phyloP scores from a whole-genome alignment of 2,113 vertebrate genomes.

The Elaphurus davidianus region DNA sequence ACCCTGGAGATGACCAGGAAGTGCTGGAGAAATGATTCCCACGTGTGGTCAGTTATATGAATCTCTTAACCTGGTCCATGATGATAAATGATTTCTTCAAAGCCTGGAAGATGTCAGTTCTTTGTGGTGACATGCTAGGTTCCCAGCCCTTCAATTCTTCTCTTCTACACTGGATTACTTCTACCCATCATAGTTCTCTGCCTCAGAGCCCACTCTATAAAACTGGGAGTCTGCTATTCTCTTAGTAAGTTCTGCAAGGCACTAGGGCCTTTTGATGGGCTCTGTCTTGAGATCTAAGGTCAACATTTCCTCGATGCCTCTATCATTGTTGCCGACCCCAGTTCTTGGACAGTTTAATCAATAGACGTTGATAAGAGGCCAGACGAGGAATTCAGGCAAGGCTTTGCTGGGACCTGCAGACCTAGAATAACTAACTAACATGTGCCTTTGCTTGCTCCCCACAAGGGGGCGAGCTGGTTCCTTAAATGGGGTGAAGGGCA shows the following conservation, averaged over 20 bases:
- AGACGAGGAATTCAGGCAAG: not conserved
- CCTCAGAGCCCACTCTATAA: not conserved
- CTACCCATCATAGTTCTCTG: not conserved
- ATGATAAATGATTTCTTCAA: not conserved
- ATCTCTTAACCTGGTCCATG: not conserved
- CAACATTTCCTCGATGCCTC: not conserved
- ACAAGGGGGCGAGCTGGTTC: not conserved
- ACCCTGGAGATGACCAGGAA: not conserved
- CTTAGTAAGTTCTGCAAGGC: not conserved
- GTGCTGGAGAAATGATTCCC: not conserved
- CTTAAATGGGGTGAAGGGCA: not conserved
- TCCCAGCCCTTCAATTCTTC: not conserved
- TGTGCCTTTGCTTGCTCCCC: not conserved
- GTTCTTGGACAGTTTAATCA: not conserved
- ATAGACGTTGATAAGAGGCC: not conserved
- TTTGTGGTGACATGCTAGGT: not conserved
- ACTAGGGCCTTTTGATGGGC: not conserved
- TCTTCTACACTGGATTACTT: not conserved
- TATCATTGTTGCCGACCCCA: rapidly evolving
- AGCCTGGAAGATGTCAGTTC: not conserved
- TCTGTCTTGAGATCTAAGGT: not conserved
- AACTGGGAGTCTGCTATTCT: not conserved
- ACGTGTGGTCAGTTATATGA: not conserved
- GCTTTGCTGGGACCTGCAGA: not conserved
- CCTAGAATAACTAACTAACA: not conserved